Evolutionary conservation across 2,113 vertebrate species (phyloP).

Genomic region (Bettongia penicillata): DNA sequence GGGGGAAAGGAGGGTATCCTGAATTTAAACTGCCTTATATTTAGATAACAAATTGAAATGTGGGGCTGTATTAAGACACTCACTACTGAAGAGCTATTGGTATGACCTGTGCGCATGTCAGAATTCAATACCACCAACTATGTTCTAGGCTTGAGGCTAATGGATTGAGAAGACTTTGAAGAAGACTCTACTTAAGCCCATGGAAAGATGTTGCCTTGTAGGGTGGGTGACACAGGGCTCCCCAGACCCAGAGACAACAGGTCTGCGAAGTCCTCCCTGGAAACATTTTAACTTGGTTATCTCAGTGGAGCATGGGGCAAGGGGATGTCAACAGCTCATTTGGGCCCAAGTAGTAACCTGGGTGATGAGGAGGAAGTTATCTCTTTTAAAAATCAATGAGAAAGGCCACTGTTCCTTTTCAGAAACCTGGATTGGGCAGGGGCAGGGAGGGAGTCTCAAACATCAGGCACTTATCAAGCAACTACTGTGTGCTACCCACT

Average conservation of each 20-base stretch:
- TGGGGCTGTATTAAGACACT: constrained; percentile 35
- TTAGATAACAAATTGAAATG: neutral
- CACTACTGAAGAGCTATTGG: neutral
- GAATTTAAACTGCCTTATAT: constrained; percentile 55
- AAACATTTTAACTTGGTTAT: neutral
- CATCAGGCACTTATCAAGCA: neutral
- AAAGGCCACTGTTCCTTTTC: neutral
- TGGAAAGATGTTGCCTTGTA: neutral
- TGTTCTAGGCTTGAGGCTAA: neutral
- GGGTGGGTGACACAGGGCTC: neutral
- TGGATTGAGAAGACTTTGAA: neutral
- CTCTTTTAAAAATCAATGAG: neutral
- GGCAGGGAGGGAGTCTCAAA: neutral
- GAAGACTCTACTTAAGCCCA: neutral
- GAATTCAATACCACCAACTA: fast-evolving
- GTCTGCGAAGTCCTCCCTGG: fast-evolving
- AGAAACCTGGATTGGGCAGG: too few species aligned
- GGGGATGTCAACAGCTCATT: neutral
- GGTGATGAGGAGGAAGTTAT: fast-evolving
- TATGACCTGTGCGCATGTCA: fast-evolving
- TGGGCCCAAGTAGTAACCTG: too few species aligned
- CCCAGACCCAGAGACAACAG: neutral
- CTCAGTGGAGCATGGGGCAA: fast-evolving
- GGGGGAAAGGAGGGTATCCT: constrained; percentile 40
- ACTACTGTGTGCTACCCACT: neutral